These are phyloP conservation scores for Scalopus aquaticus DNA, from an alignment of 2,113 vertebrate genomes.

Conservation along the genomic window DNA sequence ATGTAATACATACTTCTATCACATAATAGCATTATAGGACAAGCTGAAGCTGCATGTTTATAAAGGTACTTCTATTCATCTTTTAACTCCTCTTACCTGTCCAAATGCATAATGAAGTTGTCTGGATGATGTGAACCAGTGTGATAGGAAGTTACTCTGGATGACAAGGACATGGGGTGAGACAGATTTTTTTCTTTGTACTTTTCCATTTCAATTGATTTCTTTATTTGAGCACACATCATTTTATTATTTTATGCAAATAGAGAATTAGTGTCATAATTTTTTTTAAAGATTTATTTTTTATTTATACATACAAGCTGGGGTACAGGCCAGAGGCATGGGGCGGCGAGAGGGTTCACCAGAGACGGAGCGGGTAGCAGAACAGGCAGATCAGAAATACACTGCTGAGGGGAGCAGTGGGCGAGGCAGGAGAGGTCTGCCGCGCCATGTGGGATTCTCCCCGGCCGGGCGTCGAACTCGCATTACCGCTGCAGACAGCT, in stretches of 20 bases:
- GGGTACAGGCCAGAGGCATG: too few species aligned
- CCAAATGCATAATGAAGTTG: background rate
- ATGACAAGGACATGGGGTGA: background rate
- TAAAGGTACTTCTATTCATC: background rate
- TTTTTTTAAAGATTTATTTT: too few species aligned
- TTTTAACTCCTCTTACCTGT: background rate
- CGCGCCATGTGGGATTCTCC: too few species aligned
- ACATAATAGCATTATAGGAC: background rate
- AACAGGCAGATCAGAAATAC: too few species aligned
- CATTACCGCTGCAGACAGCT: too few species aligned
- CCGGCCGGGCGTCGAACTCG: too few species aligned
- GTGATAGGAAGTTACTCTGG: background rate
- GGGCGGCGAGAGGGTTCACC: too few species aligned
- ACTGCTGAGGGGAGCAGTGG: too few species aligned
- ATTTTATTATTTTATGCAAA: slow-evolving; percentile 8
- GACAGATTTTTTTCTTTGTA: background rate
- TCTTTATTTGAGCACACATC: background rate
- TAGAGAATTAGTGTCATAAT: background rate
- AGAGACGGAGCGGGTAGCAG: too few species aligned
- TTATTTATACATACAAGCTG: too few species aligned
- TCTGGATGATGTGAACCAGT: background rate
- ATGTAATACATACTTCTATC: background rate
- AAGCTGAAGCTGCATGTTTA: background rate
- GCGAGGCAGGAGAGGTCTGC: too few species aligned
- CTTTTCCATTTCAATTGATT: background rate